Evolutionary conservation across 2,888 invertebrate species (phyloP).

Genomic region (Glomeris marginata): DNA sequence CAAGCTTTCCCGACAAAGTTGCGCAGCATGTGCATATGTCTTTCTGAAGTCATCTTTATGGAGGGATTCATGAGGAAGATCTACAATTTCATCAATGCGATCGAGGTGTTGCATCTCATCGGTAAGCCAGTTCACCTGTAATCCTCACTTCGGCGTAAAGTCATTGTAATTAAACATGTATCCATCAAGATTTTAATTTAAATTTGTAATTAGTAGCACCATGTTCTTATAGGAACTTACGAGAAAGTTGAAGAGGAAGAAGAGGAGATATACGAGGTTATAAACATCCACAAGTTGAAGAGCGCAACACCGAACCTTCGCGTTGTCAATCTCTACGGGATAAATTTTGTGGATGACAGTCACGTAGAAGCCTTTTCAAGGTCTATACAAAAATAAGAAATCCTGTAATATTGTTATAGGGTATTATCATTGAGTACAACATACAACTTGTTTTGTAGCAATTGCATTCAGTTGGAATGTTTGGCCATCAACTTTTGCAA

Average conservation of each 20-base stretch:
- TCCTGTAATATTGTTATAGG: not conserved
- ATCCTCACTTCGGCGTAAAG: too few relatives aligned
- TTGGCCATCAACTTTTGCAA: conserved; percentile 93
- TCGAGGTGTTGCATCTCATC: conserved; percentile 92
- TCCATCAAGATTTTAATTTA: not conserved
- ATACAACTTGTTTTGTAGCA: conserved; percentile 4
- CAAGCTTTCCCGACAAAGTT: conserved; percentile 97
- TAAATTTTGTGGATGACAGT: conserved; percentile 95
- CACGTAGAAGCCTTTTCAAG: conserved; percentile 85
- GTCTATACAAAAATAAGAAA: conserved; percentile 1
- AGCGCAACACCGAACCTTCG: conserved; percentile 93
- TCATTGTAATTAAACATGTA: not conserved
- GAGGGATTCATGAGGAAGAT: conserved; percentile 99
- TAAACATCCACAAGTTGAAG: conserved; percentile 97
- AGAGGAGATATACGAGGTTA: conserved; percentile 97
- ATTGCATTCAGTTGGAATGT: conserved; percentile 63
- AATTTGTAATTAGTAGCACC: too few relatives aligned
- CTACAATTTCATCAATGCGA: conserved; percentile 96
- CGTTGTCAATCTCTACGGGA: conserved; percentile 96
- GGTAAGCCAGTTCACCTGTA: conserved; percentile 38
- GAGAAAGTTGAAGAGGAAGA: conserved; percentile 97
- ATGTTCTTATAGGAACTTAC: conserved; percentile 55
- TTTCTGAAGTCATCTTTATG: conserved; percentile 99
- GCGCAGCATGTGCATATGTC: conserved; percentile 84
- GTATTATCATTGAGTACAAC: not conserved